Evolutionary conservation across 2,888 invertebrate species (phyloP), one percentile per base, ranked within the genome.

Genomic region (Machimus atricapillus): DNA sequence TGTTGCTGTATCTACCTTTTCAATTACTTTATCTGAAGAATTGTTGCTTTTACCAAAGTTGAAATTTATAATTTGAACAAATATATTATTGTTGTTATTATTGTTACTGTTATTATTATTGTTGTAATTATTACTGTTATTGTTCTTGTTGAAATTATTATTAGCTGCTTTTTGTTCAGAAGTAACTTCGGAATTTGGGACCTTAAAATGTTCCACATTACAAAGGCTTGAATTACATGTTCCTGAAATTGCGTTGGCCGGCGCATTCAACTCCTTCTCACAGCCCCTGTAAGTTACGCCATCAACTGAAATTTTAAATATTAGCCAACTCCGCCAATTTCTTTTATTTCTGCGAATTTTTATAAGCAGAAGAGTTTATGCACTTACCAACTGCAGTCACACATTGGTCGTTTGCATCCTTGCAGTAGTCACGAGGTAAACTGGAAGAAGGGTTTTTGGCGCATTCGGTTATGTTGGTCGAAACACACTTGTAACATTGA

Each of bases 221-320:
- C 91, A 91, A 31, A 91, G 90, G 78, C 88, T 90, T 16, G 90
- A 90, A 5, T 89, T 86, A 56, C 91, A 91, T 52, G 2, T 8
- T n/a, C 81, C 73, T 9, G 82, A 88, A 52, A 52, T 52, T 23
- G 91, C 91, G 7, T 78, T 78, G 31, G 56, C 56, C 12, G 74
- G 31, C 7, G 31, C 56, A 4, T 88, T 89, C 12, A 87, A 77
- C 8, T 37, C 16, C 6, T 12, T 8, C 34, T n/a, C 16, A 19
- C 91, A 91, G 12, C 92, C 91, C 9, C 91, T 90, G 8, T 90
- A 78, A 0, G 90, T 90, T 46, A 89, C 90, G 14, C 58, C 66
- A 58, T 82, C 58, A 12, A 19, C 52, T 52, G 52, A 52, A 52
- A 52, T 7, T 52, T n/a, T n/a, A 7, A 52, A 7, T n/a, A n/a